Evolutionary conservation across 2,888 invertebrate genomes (phyloP).

Genomic region (Melanotus villosus): DNA sequence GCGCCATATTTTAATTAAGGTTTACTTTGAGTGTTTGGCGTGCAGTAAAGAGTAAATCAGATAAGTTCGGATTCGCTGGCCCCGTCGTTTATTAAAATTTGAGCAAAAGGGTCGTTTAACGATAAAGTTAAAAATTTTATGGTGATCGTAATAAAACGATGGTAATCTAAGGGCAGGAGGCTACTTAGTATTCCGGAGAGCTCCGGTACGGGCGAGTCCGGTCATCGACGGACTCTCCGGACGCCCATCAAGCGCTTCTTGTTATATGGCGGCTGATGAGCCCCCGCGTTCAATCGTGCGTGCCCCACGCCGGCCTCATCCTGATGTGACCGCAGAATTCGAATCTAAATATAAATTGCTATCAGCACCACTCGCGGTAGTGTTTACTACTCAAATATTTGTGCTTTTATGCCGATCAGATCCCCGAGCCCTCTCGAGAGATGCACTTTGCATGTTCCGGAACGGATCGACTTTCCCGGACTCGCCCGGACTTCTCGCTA

Average conservation of each 20-base stretch:
- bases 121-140: constrained; percentile 46
- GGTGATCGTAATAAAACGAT: constrained; percentile 47
- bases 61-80: constrained; percentile 17
- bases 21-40: constrained; percentile 27
- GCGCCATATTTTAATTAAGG: constrained; percentile 36
- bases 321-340: constrained; percentile 47
- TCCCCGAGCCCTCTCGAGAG: constrained; percentile 49
- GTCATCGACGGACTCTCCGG: constrained; percentile 57
- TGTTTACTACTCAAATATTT: constrained; percentile 65
- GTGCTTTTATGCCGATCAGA: constrained; percentile 63
- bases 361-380: constrained; percentile 48
- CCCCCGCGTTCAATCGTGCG: constrained; percentile 57
- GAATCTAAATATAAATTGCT: constrained; percentile 62
- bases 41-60: constrained; percentile 23
- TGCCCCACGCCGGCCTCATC: constrained; percentile 53
- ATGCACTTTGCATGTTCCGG: constrained; percentile 60
- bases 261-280: constrained; percentile 61
- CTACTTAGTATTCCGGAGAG: constrained; percentile 56
- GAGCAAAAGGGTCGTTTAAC: constrained; percentile 29
- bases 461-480: constrained; percentile 37
- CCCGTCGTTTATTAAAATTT: constrained; percentile 38
- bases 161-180: constrained; percentile 40
- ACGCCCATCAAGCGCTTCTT: constrained; percentile 61
- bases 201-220: constrained; percentile 52
- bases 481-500: constrained; percentile 31